These are phyloP conservation scores for Epizoanthus ramosus DNA, from an alignment of 92 coral and sea anemone species.

Conservation along the genomic window DNA sequence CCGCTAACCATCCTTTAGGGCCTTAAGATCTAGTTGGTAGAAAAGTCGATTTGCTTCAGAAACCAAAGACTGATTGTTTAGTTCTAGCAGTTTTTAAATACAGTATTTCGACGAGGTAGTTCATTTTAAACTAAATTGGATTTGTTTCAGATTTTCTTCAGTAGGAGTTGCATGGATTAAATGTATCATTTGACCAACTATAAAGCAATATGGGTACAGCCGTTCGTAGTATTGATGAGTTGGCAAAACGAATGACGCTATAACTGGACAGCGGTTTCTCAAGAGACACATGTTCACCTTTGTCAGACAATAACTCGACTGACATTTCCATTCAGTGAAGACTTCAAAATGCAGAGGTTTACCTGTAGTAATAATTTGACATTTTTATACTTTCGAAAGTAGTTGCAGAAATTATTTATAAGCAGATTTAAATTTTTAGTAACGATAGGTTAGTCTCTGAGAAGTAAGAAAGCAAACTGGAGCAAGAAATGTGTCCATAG, in stretches of 20 bases:
- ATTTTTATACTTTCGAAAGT: not conserved
- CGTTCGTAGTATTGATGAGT: constrained; percentile 10
- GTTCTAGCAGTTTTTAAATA: not conserved
- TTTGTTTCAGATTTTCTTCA: not conserved
- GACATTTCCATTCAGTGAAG: not conserved
- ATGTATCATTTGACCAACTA: not conserved
- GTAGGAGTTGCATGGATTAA: not conserved
- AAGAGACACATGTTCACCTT: not conserved
- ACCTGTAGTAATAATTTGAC: too few relatives aligned
- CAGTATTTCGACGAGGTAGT: not conserved
- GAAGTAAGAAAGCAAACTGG: not conserved
- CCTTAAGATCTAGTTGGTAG: too few relatives aligned
- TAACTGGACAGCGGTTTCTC: constrained; percentile 30
- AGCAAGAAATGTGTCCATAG: not conserved
- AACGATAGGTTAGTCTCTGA: not conserved
- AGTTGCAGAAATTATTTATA: not conserved
- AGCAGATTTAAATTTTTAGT: too few relatives aligned
- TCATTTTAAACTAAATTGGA: not conserved
- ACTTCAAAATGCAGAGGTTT: not conserved
- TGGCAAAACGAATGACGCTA: constrained; percentile 12
- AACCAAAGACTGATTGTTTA: too few relatives aligned
- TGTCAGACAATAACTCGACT: not conserved
- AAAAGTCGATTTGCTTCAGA: too few relatives aligned
- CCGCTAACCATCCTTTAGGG: too few relatives aligned
- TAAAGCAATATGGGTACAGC: not conserved